Base-by-base conservation (phyloP, 2,797 vertebrate genomes). In the Myiotriccus ornatus region DNA sequence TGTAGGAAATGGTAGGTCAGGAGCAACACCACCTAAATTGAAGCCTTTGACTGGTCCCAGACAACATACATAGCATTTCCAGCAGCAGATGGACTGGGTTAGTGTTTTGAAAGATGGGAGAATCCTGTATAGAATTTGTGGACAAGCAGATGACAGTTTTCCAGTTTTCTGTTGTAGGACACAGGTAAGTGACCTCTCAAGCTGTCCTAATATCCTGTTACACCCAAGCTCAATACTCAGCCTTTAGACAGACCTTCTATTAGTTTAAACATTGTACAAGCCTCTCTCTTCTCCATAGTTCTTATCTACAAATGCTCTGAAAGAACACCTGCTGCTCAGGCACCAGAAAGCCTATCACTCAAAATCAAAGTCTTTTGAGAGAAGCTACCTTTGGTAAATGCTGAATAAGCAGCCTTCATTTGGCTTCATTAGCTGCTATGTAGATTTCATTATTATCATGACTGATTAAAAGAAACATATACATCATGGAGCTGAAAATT, bases 141-240 rank as follows among this genome's bases (percentile, higher is more conserved):
- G 65, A 60, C 52, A 91, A 95, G 55, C 6, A 75, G 87, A 82
- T 12, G 53, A 77, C 46, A 69, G 59, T 80, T 91, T 96, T 92
- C 41, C 39, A 47, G 56, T 91, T 96, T 87, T 87, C 83, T 92
- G 94, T 84, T 90, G 82, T 56, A 91, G 69, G 84, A 81, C 62
- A 44, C 16, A 75, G 16, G 11, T 46, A 94, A 84, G 44, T 75
- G 83, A 86, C 86, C 49, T 93, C 82, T 94, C 68, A 90, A 89
- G 64, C 62, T 92, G 62, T 68, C 46, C 90, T 91, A 94, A 94
- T 95, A 95, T 91, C 67, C 55, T 79, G 49, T 77, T 96, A 65
- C 69, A 17, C 34, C 73, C 43, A 93, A 71, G 53, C 46, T 81
- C 69, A 84, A 78, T 19, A 41, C 17, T 71, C 53, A 82, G 50